Evolutionary conservation across 2,888 invertebrate genomes (phyloP).

Genomic region (Tenthredo livida): DNA sequence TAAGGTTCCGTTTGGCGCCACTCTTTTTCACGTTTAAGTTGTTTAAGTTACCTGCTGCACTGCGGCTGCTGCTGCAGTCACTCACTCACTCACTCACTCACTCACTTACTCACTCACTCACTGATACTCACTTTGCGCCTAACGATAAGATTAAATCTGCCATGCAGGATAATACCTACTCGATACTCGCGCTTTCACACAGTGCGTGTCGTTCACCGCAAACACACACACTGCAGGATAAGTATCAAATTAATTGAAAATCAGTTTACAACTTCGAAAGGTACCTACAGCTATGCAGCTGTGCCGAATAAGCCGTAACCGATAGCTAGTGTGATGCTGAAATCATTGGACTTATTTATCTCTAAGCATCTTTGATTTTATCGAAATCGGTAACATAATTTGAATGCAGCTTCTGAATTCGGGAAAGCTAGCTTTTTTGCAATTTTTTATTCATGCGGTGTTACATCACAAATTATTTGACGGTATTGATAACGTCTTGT

Average conservation of each 20-base stretch:
- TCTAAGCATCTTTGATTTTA: not conserved
- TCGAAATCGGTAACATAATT: too few species aligned
- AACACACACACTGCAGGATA: constrained; percentile 18
- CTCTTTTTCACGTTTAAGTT: constrained; percentile 45
- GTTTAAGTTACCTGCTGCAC: not conserved
- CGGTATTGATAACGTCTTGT: too few species aligned
- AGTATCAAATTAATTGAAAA: constrained; percentile 39
- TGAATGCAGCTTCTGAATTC: too few species aligned
- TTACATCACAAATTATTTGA: too few species aligned
- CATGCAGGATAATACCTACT: constrained; percentile 22
- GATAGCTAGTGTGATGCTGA: too few species aligned
- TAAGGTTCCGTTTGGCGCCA: constrained; percentile 70
- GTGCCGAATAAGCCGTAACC: not conserved
- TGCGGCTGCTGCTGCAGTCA: not conserved
- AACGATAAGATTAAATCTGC: constrained; percentile 19
- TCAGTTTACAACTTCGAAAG: constrained; percentile 38
- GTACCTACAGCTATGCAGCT: too few species aligned
- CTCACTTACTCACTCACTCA: constrained; percentile 6
- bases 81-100: not conserved
- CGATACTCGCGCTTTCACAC: constrained; percentile 40
- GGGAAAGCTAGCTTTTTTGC: too few species aligned
- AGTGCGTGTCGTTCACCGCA: constrained; percentile 28
- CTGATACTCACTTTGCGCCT: constrained; percentile 12
- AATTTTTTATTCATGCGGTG: too few species aligned
- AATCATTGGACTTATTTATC: not conserved